Evolutionary conservation across 2,888 invertebrate species (phyloP).

Genomic region (Pseudoips prasinana): DNA sequence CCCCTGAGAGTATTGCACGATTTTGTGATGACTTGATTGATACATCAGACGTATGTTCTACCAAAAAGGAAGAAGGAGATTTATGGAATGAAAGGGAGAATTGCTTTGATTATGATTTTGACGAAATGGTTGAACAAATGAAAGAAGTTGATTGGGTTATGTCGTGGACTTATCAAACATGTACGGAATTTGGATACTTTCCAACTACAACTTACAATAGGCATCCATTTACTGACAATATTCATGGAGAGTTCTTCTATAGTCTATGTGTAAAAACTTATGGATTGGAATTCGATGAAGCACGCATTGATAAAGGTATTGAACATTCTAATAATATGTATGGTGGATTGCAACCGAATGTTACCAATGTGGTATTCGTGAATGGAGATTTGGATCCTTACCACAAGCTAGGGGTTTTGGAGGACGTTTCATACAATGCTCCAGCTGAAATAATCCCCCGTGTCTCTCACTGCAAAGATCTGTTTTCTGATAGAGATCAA

Average conservation of each 20-base stretch:
- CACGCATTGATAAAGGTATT: slow-evolving; percentile 57
- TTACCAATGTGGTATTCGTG: slow-evolving; percentile 79
- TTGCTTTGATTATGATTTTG: slow-evolving; percentile 57
- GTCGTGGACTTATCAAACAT: slow-evolving; percentile 88
- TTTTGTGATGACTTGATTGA: slow-evolving; percentile 44
- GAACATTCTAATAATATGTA: slow-evolving; percentile 71
- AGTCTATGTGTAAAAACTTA: slow-evolving; percentile 64
- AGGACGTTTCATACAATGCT: slow-evolving; percentile 62
- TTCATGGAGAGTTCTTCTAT: slow-evolving; percentile 64
- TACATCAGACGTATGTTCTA: slow-evolving; percentile 23
- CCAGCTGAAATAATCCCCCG: slow-evolving; percentile 58
- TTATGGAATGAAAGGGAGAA: slow-evolving; percentile 38
- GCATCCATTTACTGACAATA: slow-evolving; percentile 81
- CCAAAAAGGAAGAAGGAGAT: slow-evolving; percentile 30
- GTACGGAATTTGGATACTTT: slow-evolving; percentile 89
- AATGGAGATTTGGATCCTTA: slow-evolving; percentile 84
- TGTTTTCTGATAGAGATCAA: slow-evolving; percentile 45
- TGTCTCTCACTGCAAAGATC: slow-evolving; percentile 60
- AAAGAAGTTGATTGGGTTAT: slow-evolving; percentile 39
- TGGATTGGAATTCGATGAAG: slow-evolving; percentile 58
- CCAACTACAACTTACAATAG: slow-evolving; percentile 82
- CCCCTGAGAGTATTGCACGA: slow-evolving; percentile 39
- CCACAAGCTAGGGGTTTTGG: slow-evolving; percentile 74
- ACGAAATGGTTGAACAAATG: slow-evolving; percentile 45
- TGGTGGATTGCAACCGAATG: slow-evolving; percentile 69